phyloP scores from a whole-genome alignment of 2,113 vertebrate species.

The Campylomormyrus tamandua region DNA sequence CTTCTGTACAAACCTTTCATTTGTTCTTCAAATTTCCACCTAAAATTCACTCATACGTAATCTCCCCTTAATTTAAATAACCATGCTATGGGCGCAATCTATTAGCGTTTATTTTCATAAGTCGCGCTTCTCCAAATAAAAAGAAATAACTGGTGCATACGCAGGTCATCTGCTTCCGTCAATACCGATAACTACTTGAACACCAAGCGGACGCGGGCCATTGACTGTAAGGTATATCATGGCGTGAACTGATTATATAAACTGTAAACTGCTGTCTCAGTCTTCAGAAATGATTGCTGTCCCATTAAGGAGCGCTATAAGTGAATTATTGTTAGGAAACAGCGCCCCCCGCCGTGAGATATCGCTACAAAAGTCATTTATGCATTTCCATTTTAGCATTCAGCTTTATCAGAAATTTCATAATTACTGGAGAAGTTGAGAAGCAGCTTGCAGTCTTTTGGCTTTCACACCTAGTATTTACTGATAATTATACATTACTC shows the following conservation, averaged over 20 bases:
- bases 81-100: not conserved
- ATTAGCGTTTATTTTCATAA: not conserved
- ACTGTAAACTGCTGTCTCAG: not conserved
- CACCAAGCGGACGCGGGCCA: not conserved
- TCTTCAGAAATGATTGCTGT: not conserved
- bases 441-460: not conserved
- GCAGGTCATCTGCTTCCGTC: not conserved
- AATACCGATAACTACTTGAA: not conserved
- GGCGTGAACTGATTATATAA: not conserved
- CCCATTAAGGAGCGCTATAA: not conserved
- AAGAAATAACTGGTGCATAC: not conserved
- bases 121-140: not conserved
- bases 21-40: not conserved
- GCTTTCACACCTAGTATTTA: not conserved
- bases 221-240: not conserved
- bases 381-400: not conserved
- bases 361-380: not conserved
- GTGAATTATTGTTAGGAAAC: not conserved
- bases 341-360: not conserved
- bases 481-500: not conserved
- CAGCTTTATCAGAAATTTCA: not conserved
- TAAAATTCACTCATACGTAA: not conserved
- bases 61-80: not conserved
- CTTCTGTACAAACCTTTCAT: not conserved
- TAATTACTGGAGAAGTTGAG: not conserved